Conservation (phyloP, 2,113 vertebrate species). For the Pantherophis guttatus region DNA sequence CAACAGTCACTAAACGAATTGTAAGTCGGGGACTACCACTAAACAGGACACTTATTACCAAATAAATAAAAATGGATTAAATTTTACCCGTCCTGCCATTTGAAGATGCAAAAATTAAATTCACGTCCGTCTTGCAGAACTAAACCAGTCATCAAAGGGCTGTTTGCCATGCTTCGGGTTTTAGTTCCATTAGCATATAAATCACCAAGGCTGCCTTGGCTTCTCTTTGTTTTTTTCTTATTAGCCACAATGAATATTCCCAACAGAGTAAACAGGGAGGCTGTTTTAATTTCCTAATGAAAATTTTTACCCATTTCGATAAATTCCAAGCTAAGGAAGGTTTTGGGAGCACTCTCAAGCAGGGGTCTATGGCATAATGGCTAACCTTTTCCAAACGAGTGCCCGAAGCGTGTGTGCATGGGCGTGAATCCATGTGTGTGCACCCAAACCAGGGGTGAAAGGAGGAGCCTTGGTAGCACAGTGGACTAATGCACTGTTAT, state of each 20-base stretch:
- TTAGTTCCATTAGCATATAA: neutral
- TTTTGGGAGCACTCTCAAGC: neutral
- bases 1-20: neutral
- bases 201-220: neutral
- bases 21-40: neutral
- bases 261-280: neutral
- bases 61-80: neutral
- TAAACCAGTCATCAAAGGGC: neutral
- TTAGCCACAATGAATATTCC: neutral
- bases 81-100: neutral
- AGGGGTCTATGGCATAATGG: too few relatives aligned
- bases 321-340: neutral
- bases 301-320: neutral
- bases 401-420: too few relatives aligned
- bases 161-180: neutral
- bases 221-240: neutral
- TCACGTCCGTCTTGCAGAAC: neutral
- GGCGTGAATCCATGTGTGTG: too few relatives aligned
- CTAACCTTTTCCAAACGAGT: too few relatives aligned
- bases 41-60: neutral
- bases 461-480: too few relatives aligned
- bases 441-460: too few relatives aligned
- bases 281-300: neutral
- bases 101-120: neutral
- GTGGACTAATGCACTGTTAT: too few relatives aligned